Percentiles rank a stretch among this genome's conserved stretches.
phyloP scores from a whole-genome alignment of 2,113 vertebrate genomes.

The Lepus europaeus region DNA sequence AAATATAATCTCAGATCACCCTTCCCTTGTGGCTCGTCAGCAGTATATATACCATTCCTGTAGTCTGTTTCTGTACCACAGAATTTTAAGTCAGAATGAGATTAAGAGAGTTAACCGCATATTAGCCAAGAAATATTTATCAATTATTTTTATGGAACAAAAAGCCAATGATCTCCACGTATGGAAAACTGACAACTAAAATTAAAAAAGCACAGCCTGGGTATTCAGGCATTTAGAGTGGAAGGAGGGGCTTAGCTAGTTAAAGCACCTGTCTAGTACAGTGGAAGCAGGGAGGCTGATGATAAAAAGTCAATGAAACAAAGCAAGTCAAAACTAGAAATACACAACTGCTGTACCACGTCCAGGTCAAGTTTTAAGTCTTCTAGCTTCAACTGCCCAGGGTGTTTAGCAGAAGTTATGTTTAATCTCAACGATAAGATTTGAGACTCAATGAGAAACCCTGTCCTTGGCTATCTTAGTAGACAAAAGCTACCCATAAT shows the following conservation, averaged over 20 bases:
- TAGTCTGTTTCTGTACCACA: conserved; percentile 18
- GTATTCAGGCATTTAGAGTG: neutral
- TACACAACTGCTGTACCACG: neutral
- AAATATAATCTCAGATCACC: neutral
- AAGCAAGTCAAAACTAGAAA: conserved; percentile 22
- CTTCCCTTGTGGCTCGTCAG: neutral
- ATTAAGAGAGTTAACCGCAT: conserved; percentile 37
- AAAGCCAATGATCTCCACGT: conserved; percentile 44
- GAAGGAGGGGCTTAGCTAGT: no score
- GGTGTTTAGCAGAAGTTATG: conserved; percentile 22
- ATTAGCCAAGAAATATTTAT: conserved; percentile 55
- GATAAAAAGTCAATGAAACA: conserved; percentile 45
- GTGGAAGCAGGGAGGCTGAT: neutral
- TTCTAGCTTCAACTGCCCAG: neutral
- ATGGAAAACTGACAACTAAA: conserved; percentile 15
- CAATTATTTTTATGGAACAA: conserved; percentile 48
- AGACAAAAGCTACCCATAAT: neutral
- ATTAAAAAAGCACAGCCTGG: conserved; percentile 24
- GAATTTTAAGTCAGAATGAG: conserved; percentile 21
- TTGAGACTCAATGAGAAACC: neutral
- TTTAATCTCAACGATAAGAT: conserved; percentile 28
- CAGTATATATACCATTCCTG: neutral
- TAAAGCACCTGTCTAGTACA: no score
- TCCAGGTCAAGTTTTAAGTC: conserved; percentile 9
- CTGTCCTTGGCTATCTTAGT: neutral